These are phyloP conservation scores for Plebejus anna DNA, from an alignment of 2,888 invertebrate genomes.

Conservation along the genomic window DNA sequence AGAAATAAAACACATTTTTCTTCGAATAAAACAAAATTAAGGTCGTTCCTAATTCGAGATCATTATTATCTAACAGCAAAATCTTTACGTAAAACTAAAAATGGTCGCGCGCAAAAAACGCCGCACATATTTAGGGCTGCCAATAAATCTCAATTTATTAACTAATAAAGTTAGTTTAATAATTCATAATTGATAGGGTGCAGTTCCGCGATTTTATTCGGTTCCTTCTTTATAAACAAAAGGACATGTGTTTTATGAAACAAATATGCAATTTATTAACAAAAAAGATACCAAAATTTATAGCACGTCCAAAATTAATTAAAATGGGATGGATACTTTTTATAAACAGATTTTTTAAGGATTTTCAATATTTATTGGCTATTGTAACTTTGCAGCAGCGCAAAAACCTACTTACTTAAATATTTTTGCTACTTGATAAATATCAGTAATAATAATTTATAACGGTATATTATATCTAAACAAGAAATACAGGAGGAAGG, in stretches of 20 bases:
- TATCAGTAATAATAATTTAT: too few species aligned
- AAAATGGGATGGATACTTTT: conserved; percentile 2
- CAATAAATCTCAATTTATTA: conserved; percentile 43
- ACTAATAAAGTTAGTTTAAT: conserved; percentile 41
- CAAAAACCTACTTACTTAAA: too few species aligned
- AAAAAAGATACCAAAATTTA: conserved; percentile 3
- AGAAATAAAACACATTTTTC: conserved; percentile 34
- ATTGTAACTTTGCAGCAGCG: neutral
- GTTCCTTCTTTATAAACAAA: conserved; percentile 22
- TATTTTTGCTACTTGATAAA: too few species aligned
- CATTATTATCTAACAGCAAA: conserved; percentile 70
- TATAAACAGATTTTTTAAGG: neutral
- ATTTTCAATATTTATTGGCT: neutral
- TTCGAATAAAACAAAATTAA: conserved; percentile 32
- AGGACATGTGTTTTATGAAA: conserved; percentile 16
- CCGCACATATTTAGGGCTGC: conserved; percentile 58
- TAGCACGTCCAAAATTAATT: neutral
- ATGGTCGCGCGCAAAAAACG: conserved; percentile 71
- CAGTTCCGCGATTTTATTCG: conserved; percentile 30
- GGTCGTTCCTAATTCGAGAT: conserved; percentile 36
- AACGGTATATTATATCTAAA: too few species aligned
- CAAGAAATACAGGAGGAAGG: too few species aligned
- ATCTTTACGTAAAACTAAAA: conserved; percentile 74
- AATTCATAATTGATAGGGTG: conserved; percentile 35
- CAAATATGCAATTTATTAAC: neutral